phyloP scores from a whole-genome alignment of 1,140 invertebrate species.

The Aphelinus certus region DNA sequence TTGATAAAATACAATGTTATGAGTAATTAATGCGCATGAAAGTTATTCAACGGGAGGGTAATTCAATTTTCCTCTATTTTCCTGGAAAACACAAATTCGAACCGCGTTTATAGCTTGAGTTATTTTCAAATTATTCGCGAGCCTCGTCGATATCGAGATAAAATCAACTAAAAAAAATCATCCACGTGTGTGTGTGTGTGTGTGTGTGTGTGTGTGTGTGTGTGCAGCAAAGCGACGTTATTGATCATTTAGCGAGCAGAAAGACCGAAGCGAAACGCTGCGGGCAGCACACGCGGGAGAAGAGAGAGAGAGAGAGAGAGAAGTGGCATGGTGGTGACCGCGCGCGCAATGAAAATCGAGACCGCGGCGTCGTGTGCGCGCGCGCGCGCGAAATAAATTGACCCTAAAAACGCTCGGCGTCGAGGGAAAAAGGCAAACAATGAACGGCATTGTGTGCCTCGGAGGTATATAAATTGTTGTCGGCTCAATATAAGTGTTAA shows the following conservation, averaged over 20 bases:
- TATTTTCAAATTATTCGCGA: no score
- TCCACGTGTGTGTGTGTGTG: no score
- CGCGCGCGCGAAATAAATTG: constrained; percentile 29
- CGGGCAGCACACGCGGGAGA: neutral
- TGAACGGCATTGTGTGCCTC: neutral
- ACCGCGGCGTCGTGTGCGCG: constrained; percentile 1
- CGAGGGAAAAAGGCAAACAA: constrained; percentile 27
- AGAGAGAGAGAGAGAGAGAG: neutral
- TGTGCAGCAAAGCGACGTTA: constrained; percentile 11
- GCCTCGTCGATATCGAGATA: no score
- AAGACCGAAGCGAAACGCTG: constrained; percentile 33
- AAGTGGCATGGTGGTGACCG: constrained; percentile 6
- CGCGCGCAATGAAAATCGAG: constrained; percentile 31
- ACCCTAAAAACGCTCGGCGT: constrained; percentile 24
- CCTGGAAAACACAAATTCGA: no score
- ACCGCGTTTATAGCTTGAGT: no score
- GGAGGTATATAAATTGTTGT: constrained; percentile 29
- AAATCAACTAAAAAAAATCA: no score
- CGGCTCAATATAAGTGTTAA: constrained; percentile 27
- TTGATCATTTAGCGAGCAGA: constrained; percentile 41
- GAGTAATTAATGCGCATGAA: no score
- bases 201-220: neutral
- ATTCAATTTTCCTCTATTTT: no score
- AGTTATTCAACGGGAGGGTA: no score
- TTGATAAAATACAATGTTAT: no score